These are phyloP conservation scores for Gopherus evgoodei DNA, from an alignment of 2,113 vertebrate species.

Conservation along the genomic window DNA sequence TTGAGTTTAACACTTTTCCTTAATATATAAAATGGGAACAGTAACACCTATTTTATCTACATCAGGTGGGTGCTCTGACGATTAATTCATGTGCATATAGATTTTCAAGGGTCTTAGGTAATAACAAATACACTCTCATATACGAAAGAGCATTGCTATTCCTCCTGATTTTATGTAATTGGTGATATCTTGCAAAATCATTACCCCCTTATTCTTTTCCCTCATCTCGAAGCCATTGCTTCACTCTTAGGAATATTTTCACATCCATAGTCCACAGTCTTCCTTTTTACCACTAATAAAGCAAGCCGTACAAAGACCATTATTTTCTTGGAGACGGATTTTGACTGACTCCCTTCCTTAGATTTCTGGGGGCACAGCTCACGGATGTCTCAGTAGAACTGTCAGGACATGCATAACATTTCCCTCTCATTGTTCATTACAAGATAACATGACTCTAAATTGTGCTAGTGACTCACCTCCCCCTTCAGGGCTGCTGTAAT, in stretches of 20 bases:
- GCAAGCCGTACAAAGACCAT: conserved; percentile 8
- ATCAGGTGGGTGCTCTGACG: neutral
- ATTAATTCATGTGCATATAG: neutral
- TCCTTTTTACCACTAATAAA: neutral
- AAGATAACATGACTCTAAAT: conserved; percentile 75
- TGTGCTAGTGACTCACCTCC: conserved; percentile 74
- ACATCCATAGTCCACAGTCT: neutral
- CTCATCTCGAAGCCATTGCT: neutral
- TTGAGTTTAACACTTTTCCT: neutral
- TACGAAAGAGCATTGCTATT: neutral
- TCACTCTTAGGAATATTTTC: neutral
- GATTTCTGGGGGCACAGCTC: conserved; percentile 71
- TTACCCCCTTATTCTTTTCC: neutral
- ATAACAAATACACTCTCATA: neutral
- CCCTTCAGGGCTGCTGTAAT: conserved; percentile 68
- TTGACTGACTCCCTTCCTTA: conserved; percentile 61
- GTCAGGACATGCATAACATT: conserved; percentile 77
- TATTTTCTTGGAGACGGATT: conserved; percentile 56
- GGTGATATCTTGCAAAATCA: neutral
- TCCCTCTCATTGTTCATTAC: conserved; percentile 75
- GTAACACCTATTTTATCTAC: neutral
- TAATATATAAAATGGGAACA: neutral
- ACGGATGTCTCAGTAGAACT: conserved; percentile 62
- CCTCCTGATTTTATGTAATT: conserved; percentile 8
- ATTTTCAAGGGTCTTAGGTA: neutral